Percentiles rank a stretch among this genome's conserved stretches.
These are phyloP conservation scores for Microchrysa polita DNA, from an alignment of 2,888 invertebrate genomes.

Conservation along the genomic window DNA sequence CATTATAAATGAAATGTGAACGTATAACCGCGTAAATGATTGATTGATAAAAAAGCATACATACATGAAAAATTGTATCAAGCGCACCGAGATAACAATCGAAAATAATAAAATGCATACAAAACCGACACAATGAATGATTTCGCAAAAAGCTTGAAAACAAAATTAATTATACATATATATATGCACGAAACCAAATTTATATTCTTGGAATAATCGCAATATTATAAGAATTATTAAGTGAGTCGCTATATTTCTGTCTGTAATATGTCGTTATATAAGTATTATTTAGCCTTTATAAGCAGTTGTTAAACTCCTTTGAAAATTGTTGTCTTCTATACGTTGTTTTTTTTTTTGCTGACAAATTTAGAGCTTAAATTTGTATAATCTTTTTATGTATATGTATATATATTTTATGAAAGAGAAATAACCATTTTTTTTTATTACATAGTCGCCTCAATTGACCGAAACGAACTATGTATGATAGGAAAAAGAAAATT, in stretches of 20 bases:
- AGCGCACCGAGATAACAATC: background rate
- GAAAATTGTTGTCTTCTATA: background rate
- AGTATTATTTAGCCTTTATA: conserved; percentile 9
- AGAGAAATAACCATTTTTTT: no score
- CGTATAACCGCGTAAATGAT: background rate
- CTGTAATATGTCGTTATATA: conserved; percentile 7
- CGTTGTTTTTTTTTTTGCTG: conserved; percentile 4
- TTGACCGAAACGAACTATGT: background rate
- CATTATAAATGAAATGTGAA: no score
- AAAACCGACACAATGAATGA: no score
- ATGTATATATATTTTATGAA: no score
- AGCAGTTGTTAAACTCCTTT: background rate
- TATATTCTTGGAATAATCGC: conserved; percentile 9
- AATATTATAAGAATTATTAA: conserved; percentile 6
- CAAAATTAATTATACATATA: no score
- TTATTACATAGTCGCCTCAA: no score
- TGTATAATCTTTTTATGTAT: background rate
- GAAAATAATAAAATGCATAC: no score
- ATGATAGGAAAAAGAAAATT: background rate
- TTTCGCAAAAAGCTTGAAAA: background rate
- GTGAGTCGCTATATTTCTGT: conserved; percentile 8
- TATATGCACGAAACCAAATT: conserved; percentile 11
- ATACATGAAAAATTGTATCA: background rate
- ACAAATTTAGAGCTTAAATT: conserved; percentile 3
- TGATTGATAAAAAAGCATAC: background rate